Percentiles rank a stretch among this genome's conserved stretches.
phyloP scores from a whole-genome alignment of 2,797 vertebrate species.

The Pagetopsis macropterus region DNA sequence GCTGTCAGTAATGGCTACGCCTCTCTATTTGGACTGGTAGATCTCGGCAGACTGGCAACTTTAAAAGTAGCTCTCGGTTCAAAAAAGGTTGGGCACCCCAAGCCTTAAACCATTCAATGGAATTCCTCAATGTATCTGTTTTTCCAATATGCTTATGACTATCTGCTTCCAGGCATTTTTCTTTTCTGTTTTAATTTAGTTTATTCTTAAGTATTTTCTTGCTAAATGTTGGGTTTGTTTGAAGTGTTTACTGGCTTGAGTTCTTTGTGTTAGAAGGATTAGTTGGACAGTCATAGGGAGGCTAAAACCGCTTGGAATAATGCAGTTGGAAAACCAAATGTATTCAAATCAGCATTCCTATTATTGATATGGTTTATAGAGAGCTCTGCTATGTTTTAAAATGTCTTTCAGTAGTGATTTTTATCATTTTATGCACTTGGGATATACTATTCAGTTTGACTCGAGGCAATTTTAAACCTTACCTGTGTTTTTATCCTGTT shows the following conservation, averaged over 20 bases:
- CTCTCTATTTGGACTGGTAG: no score
- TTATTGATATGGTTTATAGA: background rate
- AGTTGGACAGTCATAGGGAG: constrained; percentile 32
- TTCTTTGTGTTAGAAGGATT: constrained; percentile 43
- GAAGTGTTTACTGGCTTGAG: constrained; percentile 37
- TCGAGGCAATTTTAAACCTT: background rate
- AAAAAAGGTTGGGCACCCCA: no score
- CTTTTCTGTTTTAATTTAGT: background rate
- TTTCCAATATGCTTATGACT: background rate
- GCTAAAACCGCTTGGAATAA: constrained; percentile 26
- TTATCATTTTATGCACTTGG: constrained; percentile 3
- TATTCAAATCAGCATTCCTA: background rate
- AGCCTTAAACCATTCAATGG: background rate
- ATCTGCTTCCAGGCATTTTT: background rate
- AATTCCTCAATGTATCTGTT: background rate
- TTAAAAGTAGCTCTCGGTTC: no score
- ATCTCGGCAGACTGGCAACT: no score
- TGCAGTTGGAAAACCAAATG: background rate
- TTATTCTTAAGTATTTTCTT: constrained; percentile 30
- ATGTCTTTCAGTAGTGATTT: background rate
- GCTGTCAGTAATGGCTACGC: no score
- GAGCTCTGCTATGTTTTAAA: background rate
- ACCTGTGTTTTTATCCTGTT: constrained; percentile 15
- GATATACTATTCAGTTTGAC: constrained; percentile 26
- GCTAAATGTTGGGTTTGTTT: constrained; percentile 46